Evolutionary conservation across 1,140 invertebrate genomes (phyloP), one percentile per base, ranked within the genome.

Genomic region (Aphaenogaster rudis): DNA sequence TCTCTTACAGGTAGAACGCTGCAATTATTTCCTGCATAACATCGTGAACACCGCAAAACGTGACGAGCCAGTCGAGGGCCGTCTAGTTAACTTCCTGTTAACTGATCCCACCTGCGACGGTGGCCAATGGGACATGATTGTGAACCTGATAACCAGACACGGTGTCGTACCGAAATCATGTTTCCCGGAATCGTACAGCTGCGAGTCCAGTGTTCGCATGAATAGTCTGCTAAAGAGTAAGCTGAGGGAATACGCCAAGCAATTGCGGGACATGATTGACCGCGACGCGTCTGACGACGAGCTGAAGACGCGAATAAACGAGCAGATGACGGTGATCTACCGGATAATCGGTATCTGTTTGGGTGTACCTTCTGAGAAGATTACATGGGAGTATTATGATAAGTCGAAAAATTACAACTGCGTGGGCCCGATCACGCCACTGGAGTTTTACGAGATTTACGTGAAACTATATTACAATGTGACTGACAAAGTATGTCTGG

Each of bases 61-160:
- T 59, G 97, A 97, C 3, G 98, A 99, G 93, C 92, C 96, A 11
- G 96, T 98, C 0, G 97, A 98, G 88, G 97, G 98, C 0, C 96
- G 98, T 67, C 95, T 98, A 0, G 96, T 98, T 15, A 97, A 97
- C 80, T 98, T 98, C 92, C 93, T 98, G n/a, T 94, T 98, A 3
- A 91, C 97, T 93, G 97, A 98, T 92, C 98, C 98, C 33, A 96
- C 97, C 39, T 96, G 96, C 67, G 98, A 99, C 94, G 98, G 98
- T 52, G 98, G 98, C 0, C 98, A 99, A 94, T 99, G 98, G 98
- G 97, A 98, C 92, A 99, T 99, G 98, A 94, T 99, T 81, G 97
- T 97, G 7, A 98, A 99, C 95, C 94, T 99, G 17, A 97, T 99
- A 86, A 97, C 97, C 91, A 98, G 98, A 93, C 97, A 99, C 92